Conservation (phyloP, 2,888 invertebrate species). For the Anodontia alba region DNA sequence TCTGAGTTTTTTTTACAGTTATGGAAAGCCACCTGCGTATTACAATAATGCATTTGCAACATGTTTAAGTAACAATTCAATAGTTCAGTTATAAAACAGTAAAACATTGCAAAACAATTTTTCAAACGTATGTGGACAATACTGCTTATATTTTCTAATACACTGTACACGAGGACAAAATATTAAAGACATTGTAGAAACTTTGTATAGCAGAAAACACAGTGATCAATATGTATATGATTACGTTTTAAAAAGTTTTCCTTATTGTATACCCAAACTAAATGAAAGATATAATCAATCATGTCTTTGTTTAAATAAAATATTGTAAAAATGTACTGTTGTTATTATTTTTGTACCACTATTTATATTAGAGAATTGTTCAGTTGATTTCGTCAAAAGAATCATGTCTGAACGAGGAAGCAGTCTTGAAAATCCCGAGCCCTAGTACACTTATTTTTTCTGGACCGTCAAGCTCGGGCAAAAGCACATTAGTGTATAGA, state of each 20-base stretch:
- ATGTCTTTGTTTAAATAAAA: slow-evolving; percentile 10
- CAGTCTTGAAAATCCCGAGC: slow-evolving; percentile 14
- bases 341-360: background rate
- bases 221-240: slow-evolving; percentile 20
- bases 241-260: background rate
- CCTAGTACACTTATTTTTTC: slow-evolving; percentile 1
- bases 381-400: background rate
- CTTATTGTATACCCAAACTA: background rate
- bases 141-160: slow-evolving; percentile 12
- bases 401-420: slow-evolving; percentile 10
- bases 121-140: slow-evolving; percentile 16
- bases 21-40: slow-evolving; percentile 19
- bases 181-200: slow-evolving; percentile 13
- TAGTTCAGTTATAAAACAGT: background rate
- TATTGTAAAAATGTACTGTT: background rate
- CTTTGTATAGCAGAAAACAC: background rate
- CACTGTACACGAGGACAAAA: slow-evolving; percentile 3
- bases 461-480: slow-evolving; percentile 6
- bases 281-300: background rate
- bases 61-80: background rate
- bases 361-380: background rate
- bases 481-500: slow-evolving; percentile 16
- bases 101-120: slow-evolving; percentile 8
- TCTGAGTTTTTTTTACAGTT: slow-evolving; percentile 41
- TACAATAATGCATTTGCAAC: background rate